Percentiles rank a stretch among this genome's conserved stretches.
Conservation (phyloP, 2,797 vertebrate species). For the Otolemur crassicaudatus region DNA sequence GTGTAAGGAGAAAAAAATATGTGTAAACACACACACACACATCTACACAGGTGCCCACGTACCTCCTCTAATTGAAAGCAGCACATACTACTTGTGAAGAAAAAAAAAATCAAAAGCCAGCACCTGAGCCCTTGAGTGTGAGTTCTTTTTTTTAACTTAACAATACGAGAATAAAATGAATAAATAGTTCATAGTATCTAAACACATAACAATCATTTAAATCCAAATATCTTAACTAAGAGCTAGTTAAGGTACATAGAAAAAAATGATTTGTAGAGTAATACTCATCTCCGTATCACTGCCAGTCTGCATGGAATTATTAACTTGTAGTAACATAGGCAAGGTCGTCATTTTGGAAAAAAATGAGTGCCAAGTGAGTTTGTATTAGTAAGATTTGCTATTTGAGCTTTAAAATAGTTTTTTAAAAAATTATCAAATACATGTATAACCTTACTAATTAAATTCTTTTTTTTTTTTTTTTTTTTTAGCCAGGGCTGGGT, state of each 20-base stretch:
- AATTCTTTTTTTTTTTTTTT: background rate
- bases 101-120: background rate
- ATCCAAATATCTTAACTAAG: background rate
- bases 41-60: background rate
- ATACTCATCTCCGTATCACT: background rate
- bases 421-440: background rate
- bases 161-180: slow-evolving; percentile 22
- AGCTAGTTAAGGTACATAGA: background rate
- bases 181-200: background rate
- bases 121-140: background rate
- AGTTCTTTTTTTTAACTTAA: background rate
- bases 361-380: background rate
- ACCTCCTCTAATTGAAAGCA: background rate
- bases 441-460: background rate
- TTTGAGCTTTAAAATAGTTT: background rate
- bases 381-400: background rate
- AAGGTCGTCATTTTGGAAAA: background rate
- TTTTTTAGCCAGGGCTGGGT: no score
- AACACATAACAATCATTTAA: background rate
- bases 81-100: background rate
- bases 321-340: background rate
- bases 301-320: background rate
- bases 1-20: background rate
- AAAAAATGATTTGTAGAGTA: background rate
- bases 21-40: background rate